Evolutionary conservation across 2,797 vertebrate species (phyloP).

Genomic region (Sparidentex hasta): DNA sequence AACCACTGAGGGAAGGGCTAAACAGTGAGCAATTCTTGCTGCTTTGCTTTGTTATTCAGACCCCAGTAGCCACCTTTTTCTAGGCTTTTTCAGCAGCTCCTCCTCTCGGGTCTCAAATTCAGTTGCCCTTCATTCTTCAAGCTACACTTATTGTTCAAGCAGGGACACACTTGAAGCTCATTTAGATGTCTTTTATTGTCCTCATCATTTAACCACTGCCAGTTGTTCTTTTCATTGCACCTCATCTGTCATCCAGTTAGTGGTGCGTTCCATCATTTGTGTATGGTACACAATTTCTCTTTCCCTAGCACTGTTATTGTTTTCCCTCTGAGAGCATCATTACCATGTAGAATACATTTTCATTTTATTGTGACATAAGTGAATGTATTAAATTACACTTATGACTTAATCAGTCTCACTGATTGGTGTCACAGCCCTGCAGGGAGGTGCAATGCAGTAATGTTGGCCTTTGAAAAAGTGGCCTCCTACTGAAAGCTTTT

Average conservation of each 20-base stretch:
- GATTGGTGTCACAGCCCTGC: slow-evolving; percentile 40
- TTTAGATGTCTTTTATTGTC: slow-evolving; percentile 10
- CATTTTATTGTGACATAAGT: slow-evolving; percentile 16
- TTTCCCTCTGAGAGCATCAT: background rate
- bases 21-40: slow-evolving; percentile 16
- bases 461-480: slow-evolving; percentile 32
- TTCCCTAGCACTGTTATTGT: slow-evolving; percentile 10
- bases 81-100: background rate
- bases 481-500: slow-evolving; percentile 34
- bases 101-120: background rate
- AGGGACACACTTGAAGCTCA: slow-evolving; percentile 14
- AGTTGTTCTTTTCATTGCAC: slow-evolving; percentile 37
- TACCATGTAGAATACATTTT: slow-evolving; percentile 25
- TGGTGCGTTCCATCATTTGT: slow-evolving; percentile 5
- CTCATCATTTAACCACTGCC: slow-evolving; percentile 8
- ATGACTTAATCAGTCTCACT: slow-evolving; percentile 31
- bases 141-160: slow-evolving; percentile 6
- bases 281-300: background rate
- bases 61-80: slow-evolving; percentile 34
- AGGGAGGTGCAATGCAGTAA: slow-evolving; percentile 11
- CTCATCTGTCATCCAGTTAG: slow-evolving; percentile 34
- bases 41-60: slow-evolving; percentile 41
- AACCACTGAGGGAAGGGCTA: slow-evolving; percentile 40
- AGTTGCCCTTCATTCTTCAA: slow-evolving; percentile 15
- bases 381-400: slow-evolving; percentile 36